Evolutionary conservation across 2,888 invertebrate species (phyloP).

Genomic region (Hanleya hanleyi): DNA sequence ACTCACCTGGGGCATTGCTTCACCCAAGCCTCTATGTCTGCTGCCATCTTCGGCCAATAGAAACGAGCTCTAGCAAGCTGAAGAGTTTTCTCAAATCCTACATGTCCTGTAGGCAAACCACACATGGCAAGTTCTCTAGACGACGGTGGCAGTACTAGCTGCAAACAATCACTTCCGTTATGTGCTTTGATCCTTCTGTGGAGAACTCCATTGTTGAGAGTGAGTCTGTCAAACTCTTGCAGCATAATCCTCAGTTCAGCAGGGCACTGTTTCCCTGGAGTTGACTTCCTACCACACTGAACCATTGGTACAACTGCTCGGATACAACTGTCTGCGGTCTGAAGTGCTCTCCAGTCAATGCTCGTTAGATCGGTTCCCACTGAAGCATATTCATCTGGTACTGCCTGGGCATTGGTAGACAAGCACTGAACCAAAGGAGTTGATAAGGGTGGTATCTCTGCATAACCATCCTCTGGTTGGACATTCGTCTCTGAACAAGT

Average conservation of each 20-base stretch:
- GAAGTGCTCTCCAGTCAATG: not conserved
- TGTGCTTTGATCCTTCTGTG: not conserved
- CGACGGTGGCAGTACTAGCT: not conserved
- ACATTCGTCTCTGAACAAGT: not conserved
- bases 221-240: not conserved
- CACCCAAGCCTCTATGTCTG: not conserved
- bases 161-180: not conserved
- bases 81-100: conserved; percentile 1
- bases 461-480: not conserved
- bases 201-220: not conserved
- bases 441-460: not conserved
- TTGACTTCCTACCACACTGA: not conserved
- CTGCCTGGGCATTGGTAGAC: not conserved
- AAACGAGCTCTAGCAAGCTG: not conserved
- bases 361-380: not conserved
- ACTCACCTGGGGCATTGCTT: conserved; percentile 17
- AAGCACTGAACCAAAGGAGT: not conserved
- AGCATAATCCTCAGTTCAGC: not conserved
- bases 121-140: not conserved
- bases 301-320: not conserved
- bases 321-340: not conserved
- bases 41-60: not conserved
- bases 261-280: not conserved
- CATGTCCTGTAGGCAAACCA: not conserved
- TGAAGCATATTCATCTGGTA: not conserved